These are phyloP conservation scores for Camelus bactrianus DNA, from an alignment of 2,113 vertebrate species.

Conservation along the genomic window DNA sequence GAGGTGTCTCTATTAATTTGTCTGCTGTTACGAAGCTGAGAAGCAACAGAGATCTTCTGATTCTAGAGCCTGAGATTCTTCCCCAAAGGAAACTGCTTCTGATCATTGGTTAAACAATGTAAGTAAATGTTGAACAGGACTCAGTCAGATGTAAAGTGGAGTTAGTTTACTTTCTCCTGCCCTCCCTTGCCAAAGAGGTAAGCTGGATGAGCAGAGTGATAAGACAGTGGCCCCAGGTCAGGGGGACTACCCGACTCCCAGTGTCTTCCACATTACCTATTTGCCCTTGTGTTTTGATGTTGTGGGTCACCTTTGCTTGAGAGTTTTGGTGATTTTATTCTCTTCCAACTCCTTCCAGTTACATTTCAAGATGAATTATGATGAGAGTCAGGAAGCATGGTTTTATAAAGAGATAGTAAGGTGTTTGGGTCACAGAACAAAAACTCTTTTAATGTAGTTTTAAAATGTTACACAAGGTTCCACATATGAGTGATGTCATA, in stretches of 20 bases:
- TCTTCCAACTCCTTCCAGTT: background rate
- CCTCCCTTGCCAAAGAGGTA: background rate
- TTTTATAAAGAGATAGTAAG: background rate
- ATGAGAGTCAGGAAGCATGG: background rate
- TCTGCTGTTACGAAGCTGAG: background rate
- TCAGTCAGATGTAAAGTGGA: background rate
- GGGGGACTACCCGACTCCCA: background rate
- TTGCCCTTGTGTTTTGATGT: background rate
- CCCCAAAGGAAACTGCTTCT: background rate
- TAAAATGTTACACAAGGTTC: background rate
- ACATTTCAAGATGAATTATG: background rate
- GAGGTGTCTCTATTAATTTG: background rate
- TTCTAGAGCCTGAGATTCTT: background rate
- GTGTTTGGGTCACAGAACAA: background rate
- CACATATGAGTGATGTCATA: too few relatives aligned
- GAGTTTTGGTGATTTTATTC: background rate
- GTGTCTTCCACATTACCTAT: rapidly evolving
- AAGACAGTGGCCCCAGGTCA: background rate
- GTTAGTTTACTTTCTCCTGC: background rate
- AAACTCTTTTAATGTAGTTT: background rate
- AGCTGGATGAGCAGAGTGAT: background rate
- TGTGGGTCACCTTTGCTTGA: background rate
- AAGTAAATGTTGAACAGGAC: background rate
- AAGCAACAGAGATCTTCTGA: background rate
- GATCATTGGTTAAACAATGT: background rate